These are phyloP conservation scores for Caenorhabditis panamensis DNA, from an alignment of 2,888 invertebrate species.

Conservation along the genomic window DNA sequence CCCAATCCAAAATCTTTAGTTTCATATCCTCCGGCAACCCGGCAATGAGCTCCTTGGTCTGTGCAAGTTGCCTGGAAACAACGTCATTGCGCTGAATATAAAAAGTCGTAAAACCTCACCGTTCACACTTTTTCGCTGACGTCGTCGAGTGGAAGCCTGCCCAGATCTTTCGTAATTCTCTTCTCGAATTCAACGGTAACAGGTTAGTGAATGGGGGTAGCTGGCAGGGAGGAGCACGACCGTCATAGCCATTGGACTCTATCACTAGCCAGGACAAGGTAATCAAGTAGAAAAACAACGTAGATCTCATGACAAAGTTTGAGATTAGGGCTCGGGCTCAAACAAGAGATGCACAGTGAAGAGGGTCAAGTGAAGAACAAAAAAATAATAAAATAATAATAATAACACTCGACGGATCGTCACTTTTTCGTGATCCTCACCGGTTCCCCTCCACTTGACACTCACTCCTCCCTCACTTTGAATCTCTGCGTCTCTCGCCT, in stretches of 20 bases:
- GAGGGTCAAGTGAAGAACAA: neutral
- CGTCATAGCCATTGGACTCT: conserved; percentile 18
- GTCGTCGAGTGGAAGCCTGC: conserved; percentile 57
- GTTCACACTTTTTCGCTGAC: conserved; percentile 56
- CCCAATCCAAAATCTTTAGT: conserved; percentile 56
- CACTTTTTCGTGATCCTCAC: conserved; percentile 44
- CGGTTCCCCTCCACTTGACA: conserved; percentile 37
- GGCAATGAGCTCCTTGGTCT: conserved; percentile 57
- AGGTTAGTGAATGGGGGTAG: conserved; percentile 59
- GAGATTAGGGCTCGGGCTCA: too few species aligned
- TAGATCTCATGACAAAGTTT: neutral
- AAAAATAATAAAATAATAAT: conserved; percentile 16
- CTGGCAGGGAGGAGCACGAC: conserved; percentile 42
- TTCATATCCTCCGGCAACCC: conserved; percentile 59
- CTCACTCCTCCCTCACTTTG: conserved; percentile 12
- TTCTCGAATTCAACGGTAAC: conserved; percentile 52
- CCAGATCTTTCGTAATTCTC: conserved; percentile 62
- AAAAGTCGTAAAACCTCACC: conserved; percentile 15
- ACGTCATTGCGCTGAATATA: neutral
- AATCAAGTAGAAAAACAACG: neutral
- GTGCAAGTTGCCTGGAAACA: conserved; percentile 60
- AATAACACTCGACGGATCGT: conserved; percentile 17
- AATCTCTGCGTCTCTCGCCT: conserved; percentile 9
- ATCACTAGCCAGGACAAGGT: neutral
- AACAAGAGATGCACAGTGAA: too few species aligned